These are phyloP conservation scores for Exephanes ischioxanthus DNA, from an alignment of 2,888 invertebrate genomes.

Conservation along the genomic window DNA sequence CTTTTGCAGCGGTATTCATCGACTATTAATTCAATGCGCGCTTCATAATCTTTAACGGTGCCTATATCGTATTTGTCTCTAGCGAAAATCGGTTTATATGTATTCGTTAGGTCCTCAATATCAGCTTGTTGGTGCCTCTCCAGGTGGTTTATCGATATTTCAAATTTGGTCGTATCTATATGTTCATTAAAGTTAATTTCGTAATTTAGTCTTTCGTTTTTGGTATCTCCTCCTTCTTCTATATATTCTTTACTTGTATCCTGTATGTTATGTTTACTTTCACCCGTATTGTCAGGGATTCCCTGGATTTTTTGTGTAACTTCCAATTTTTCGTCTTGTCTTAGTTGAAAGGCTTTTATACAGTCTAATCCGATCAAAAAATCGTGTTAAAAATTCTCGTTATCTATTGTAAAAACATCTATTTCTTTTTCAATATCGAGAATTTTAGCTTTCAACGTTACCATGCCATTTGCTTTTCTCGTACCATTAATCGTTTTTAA, in stretches of 20 bases:
- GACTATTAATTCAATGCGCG: constrained; percentile 29
- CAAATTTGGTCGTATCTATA: constrained; percentile 40
- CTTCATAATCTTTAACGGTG: constrained; percentile 49
- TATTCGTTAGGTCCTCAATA: constrained; percentile 36
- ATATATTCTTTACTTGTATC: constrained; percentile 4
- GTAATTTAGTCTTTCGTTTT: constrained; percentile 10
- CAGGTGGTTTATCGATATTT: constrained; percentile 42
- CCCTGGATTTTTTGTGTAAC: constrained; percentile 27
- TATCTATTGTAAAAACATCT: constrained; percentile 64
- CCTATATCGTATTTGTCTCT: constrained; percentile 62
- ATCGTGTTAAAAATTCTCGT: constrained; percentile 62
- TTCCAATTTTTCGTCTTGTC: constrained; percentile 58
- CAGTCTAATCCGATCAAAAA: too few species aligned
- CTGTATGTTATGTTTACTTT: not conserved
- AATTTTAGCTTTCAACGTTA: constrained; percentile 62
- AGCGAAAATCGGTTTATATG: constrained; percentile 49
- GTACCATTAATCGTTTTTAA: constrained; percentile 68
- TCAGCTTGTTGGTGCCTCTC: constrained; percentile 25
- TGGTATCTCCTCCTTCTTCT: not conserved
- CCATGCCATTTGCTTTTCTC: constrained; percentile 49
- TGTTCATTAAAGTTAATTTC: constrained; percentile 56
- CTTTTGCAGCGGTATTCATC: constrained; percentile 46
- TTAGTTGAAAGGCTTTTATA: constrained; percentile 60
- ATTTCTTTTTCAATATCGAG: constrained; percentile 53
- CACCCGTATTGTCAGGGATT: constrained; percentile 4